Evolutionary conservation across 2,888 invertebrate species (phyloP).

Genomic region (Epiblema foenella): DNA sequence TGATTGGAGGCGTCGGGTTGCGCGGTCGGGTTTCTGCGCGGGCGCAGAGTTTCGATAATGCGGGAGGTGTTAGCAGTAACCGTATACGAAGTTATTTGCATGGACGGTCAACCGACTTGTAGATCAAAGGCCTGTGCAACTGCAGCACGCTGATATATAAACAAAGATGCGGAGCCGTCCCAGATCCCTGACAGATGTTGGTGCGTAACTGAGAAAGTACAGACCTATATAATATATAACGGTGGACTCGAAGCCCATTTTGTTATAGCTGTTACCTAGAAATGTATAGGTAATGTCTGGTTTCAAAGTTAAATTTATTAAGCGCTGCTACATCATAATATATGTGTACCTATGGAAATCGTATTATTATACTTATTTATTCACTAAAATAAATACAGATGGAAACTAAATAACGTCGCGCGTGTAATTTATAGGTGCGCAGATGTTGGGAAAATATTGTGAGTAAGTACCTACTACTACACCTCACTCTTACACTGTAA

Average conservation of each 20-base stretch:
- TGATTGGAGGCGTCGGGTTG: slow-evolving; percentile 45
- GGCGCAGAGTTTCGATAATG: slow-evolving; percentile 54
- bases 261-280: too few species aligned
- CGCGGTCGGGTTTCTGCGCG: slow-evolving; percentile 55
- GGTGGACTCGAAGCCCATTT: too few species aligned
- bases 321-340: too few species aligned
- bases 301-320: too few species aligned
- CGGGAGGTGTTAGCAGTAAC: slow-evolving; percentile 58
- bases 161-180: slow-evolving; percentile 22
- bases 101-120: slow-evolving; percentile 48
- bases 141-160: slow-evolving; percentile 13
- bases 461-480: too few species aligned
- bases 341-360: too few species aligned
- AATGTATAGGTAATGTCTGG: too few species aligned
- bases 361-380: not conserved
- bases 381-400: not conserved
- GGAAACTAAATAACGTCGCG: not conserved
- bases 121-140: slow-evolving; percentile 28
- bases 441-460: too few species aligned
- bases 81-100: slow-evolving; percentile 55
- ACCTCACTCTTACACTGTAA: too few species aligned
- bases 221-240: not conserved
- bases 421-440: not conserved
- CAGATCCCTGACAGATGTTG: slow-evolving; percentile 25
- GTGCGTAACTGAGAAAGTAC: slow-evolving; percentile 19